These are phyloP conservation scores for Lucilia sericata DNA, from an alignment of 1,140 invertebrate species.

Conservation along the genomic window DNA sequence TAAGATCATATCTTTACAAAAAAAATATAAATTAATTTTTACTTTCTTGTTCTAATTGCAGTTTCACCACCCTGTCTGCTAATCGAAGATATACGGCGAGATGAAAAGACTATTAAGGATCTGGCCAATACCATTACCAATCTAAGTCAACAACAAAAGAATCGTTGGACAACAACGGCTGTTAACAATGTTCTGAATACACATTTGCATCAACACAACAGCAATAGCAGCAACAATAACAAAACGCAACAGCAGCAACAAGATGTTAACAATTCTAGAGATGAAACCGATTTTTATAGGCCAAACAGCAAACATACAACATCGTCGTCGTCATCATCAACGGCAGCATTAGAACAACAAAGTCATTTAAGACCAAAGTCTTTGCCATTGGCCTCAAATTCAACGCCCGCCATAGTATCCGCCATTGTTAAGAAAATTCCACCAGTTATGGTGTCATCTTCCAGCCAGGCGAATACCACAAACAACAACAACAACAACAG, in stretches of 20 bases:
- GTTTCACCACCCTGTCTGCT: conserved; percentile 63
- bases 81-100: conserved; percentile 64
- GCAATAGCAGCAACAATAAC: conserved; percentile 51
- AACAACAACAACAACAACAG: conserved; percentile 46
- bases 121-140: conserved; percentile 67
- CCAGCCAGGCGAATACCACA: conserved; percentile 49
- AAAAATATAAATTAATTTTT: not conserved
- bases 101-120: conserved; percentile 65
- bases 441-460: conserved; percentile 56
- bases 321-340: conserved; percentile 48
- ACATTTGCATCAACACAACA: conserved; percentile 55
- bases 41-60: conserved; percentile 48
- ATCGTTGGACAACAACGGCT: conserved; percentile 59
- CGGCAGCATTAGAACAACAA: conserved; percentile 46
- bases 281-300: conserved; percentile 61
- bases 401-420: conserved; percentile 66
- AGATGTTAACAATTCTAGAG: conserved; percentile 54
- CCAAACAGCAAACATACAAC: conserved; percentile 45
- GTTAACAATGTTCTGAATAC: conserved; percentile 65
- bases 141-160: conserved; percentile 65
- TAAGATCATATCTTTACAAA: too few species aligned
- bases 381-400: conserved; percentile 63
- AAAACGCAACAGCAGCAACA: conserved; percentile 8
- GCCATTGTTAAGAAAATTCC: conserved; percentile 68
- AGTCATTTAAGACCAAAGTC: conserved; percentile 61